Evolutionary conservation across 2,888 invertebrate species (phyloP), one percentile per base, ranked within the genome.

Genomic region (Andrena dorsata): DNA sequence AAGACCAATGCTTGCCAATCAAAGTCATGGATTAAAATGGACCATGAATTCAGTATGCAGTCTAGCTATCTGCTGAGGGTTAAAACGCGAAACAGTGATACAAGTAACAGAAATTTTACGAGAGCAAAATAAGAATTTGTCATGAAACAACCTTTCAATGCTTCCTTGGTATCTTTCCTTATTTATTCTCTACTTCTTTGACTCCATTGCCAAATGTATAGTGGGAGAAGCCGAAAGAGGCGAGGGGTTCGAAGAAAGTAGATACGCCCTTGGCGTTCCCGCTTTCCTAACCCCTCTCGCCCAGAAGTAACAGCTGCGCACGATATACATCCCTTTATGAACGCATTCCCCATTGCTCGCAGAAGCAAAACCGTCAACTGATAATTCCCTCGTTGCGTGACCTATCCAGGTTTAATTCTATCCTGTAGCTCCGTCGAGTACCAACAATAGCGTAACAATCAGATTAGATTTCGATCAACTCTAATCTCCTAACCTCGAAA

Each of bases 251-350:
- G 7, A n/a, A 32, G 6, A 16, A 30, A 10, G 4, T 56, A 13
- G 2, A 2, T 51, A 81, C 81, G 69, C n/a, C 10, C 32, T 73
- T 81, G 81, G 10, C 16, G 7, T 16, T 53, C 30, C 58, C 23
- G 69, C 58, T 78, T 81, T 32, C 78, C 69, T 70, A 65, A 76
- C 81, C 69, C 80, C 73, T 74, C 78, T 78, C 64, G 61, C 69
- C 78, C 13, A 47, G n/a, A 80, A 72, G 83, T 77, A 85, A 83
- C 86, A 86, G 83, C 83, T 85, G 86, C 86, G 77, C 80, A 80
- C 49, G 60, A 65, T 69, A 77, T 35, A 66, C 79, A 76, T 85
- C 85, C 85, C 83, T 80, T 80, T 68, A 60, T 75, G 74, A 61
- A 32, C 51, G 63, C 61, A 58, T 71, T 66, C 77, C 49, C 61